phyloP scores from a whole-genome alignment of 2,888 invertebrate genomes.

The Brachyptera putata region DNA sequence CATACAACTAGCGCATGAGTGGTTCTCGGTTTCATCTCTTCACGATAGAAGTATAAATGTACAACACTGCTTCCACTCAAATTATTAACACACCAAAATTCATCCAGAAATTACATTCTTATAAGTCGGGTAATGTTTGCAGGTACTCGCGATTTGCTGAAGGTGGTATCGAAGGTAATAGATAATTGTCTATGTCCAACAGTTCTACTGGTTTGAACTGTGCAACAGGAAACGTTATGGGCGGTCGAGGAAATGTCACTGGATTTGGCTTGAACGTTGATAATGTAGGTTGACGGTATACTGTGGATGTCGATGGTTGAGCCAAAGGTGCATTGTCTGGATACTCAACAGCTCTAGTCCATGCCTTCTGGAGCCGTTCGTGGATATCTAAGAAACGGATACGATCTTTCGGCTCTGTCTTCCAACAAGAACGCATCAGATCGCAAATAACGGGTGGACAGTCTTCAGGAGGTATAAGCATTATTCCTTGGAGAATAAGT shows the following conservation, averaged over 20 bases:
- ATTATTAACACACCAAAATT: too few species aligned
- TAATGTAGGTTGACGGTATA: not conserved
- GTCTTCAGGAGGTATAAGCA: slow-evolving; percentile 73
- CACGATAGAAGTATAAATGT: too few species aligned
- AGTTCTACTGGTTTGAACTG: slow-evolving; percentile 44
- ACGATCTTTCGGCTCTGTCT: slow-evolving; percentile 72
- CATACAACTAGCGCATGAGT: too few species aligned
- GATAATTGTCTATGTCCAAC: slow-evolving; percentile 64
- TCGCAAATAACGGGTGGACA: slow-evolving; percentile 68
- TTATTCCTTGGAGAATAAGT: slow-evolving; percentile 72
- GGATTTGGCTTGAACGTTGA: not conserved
- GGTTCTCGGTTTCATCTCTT: too few species aligned
- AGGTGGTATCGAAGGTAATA: slow-evolving; percentile 53
- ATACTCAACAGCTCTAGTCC: slow-evolving; percentile 40
- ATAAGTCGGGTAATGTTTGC: slow-evolving; percentile 49
- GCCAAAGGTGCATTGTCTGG: not conserved
- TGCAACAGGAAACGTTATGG: slow-evolving; percentile 41
- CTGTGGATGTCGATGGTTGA: not conserved
- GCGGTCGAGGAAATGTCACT: slow-evolving; percentile 35
- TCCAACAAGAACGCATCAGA: slow-evolving; percentile 77
- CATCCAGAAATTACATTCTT: too few species aligned
- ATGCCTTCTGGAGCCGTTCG: slow-evolving; percentile 54
- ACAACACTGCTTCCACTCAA: too few species aligned
- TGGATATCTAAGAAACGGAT: slow-evolving; percentile 67
- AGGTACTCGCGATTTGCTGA: slow-evolving; percentile 54